Percentiles rank a stretch among this genome's conserved stretches.
These are phyloP conservation scores for Mylabris sibirica DNA, from an alignment of 2,888 invertebrate genomes.

Conservation along the genomic window DNA sequence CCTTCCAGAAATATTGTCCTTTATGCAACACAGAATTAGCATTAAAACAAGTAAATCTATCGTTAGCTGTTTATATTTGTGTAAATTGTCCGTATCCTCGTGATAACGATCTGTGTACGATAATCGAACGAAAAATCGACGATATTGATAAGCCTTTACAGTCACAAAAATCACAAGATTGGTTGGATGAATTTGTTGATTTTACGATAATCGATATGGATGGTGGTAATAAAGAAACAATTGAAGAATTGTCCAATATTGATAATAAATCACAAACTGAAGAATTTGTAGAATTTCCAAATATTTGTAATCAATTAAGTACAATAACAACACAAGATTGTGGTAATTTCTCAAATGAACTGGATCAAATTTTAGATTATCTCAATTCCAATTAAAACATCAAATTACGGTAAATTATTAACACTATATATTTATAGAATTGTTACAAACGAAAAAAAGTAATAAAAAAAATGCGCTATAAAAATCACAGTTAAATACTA, in stretches of 20 bases:
- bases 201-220: neutral
- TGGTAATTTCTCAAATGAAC: neutral
- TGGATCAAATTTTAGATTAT: constrained; percentile 5
- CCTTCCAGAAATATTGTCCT: constrained; percentile 37
- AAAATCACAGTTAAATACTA: constrained; percentile 40
- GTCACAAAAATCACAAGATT: neutral
- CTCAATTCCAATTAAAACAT: neutral
- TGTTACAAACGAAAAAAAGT: neutral
- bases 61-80: constrained; percentile 42
- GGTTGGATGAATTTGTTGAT: constrained; percentile 19
- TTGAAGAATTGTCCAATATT: neutral
- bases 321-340: neutral
- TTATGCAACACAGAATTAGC: constrained; percentile 36
- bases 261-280: neutral
- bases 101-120: constrained; percentile 34
- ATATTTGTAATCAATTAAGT: neutral
- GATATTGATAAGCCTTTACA: constrained; percentile 32
- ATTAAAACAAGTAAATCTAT: constrained; percentile 44
- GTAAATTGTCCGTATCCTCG: constrained; percentile 43
- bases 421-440: neutral
- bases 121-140: constrained; percentile 38
- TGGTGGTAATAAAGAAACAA: neutral
- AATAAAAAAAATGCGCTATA: constrained; percentile 33
- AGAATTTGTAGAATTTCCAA: constrained; percentile 8
- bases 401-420: neutral